These are phyloP conservation scores for Scomber japonicus DNA, from an alignment of 2,113 vertebrate species.

Conservation along the genomic window DNA sequence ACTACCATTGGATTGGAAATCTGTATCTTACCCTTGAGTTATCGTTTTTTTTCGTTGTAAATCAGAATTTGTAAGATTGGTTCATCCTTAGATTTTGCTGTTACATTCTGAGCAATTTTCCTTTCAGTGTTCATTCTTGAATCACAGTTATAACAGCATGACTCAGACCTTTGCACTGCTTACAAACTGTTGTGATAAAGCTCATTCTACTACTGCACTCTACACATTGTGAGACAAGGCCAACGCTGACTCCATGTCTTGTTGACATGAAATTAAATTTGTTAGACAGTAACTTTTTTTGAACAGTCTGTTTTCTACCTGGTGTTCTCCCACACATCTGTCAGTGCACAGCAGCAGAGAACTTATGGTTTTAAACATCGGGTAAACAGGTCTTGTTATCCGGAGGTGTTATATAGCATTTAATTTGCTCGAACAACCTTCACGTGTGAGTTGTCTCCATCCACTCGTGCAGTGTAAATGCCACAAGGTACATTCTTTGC, in stretches of 20 bases:
- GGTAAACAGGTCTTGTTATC: slow-evolving; percentile 47
- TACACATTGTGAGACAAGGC: not conserved
- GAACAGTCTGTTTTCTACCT: slow-evolving; percentile 5
- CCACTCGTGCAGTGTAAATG: slow-evolving; percentile 11
- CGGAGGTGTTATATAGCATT: slow-evolving; percentile 48
- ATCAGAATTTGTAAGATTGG: not conserved
- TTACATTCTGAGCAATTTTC: not conserved
- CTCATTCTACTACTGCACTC: slow-evolving; percentile 1
- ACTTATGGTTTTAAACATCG: slow-evolving; percentile 12
- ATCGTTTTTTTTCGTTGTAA: not conserved
- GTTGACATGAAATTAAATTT: slow-evolving; percentile 21
- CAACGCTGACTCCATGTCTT: slow-evolving; percentile 2
- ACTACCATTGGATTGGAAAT: too few species aligned
- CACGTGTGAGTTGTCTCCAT: slow-evolving; percentile 33
- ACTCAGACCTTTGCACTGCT: not conserved
- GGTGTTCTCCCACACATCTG: slow-evolving; percentile 59
- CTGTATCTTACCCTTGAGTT: not conserved
- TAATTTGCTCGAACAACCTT: slow-evolving; percentile 35
- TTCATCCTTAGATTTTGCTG: not conserved
- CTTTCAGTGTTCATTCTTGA: not conserved
- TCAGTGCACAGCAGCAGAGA: slow-evolving; percentile 35
- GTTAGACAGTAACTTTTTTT: slow-evolving; percentile 6
- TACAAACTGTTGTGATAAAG: not conserved
- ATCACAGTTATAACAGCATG: not conserved
- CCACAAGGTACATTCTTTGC: slow-evolving; percentile 37